phyloP scores from a whole-genome alignment of 2,888 invertebrate species.

The Phalangium opilio region DNA sequence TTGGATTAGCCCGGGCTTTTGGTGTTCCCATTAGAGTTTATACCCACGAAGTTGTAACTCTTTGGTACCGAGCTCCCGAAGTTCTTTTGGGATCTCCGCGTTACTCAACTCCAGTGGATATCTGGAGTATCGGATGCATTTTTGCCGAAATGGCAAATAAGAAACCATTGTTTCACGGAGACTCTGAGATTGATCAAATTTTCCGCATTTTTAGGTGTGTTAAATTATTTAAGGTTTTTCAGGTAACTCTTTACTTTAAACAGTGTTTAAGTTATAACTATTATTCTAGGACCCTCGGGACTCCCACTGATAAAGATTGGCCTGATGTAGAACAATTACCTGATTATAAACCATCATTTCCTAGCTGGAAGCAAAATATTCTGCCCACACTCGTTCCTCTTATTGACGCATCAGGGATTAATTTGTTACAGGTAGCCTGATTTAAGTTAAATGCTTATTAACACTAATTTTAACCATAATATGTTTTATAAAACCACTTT shows the following conservation, averaged over 20 bases:
- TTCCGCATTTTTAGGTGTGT: conserved; percentile 86
- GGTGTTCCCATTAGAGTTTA: conserved; percentile 90
- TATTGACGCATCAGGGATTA: conserved; percentile 55
- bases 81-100: conserved; percentile 73
- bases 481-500: no score
- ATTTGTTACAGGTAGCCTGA: conserved; percentile 54
- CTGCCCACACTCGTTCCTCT: conserved; percentile 55
- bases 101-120: conserved; percentile 89
- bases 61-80: conserved; percentile 97
- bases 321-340: conserved; percentile 81
- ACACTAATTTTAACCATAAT: no score
- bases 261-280: background rate
- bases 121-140: conserved; percentile 95
- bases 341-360: conserved; percentile 88
- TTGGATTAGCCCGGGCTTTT: conserved; percentile 89
- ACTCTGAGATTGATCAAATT: conserved; percentile 96
- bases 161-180: conserved; percentile 87
- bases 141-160: conserved; percentile 94
- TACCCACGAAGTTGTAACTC: conserved; percentile 78
- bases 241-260: background rate
- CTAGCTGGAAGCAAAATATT: conserved; percentile 77
- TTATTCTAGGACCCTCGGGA: conserved; percentile 57
- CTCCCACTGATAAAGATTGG: conserved; percentile 90
- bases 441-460: no score
- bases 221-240: no score